These are phyloP conservation scores for Ophion costatus DNA, from an alignment of 2,888 invertebrate genomes.

Conservation along the genomic window DNA sequence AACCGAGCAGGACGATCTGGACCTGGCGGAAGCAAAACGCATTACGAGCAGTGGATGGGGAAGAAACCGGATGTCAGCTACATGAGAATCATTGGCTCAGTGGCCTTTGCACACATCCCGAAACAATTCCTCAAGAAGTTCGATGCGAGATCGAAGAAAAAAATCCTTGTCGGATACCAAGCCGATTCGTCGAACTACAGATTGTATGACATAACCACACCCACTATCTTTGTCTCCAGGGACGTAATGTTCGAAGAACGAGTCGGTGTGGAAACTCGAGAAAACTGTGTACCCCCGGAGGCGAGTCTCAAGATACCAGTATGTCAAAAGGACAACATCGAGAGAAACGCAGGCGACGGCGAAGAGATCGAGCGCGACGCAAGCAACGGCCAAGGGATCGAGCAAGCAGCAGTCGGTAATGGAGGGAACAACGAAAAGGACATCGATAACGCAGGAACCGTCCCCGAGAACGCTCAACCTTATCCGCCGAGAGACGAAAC, in stretches of 20 bases:
- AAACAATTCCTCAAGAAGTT: too few species aligned
- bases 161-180: background rate
- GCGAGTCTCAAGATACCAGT: background rate
- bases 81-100: background rate
- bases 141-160: background rate
- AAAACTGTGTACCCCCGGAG: background rate
- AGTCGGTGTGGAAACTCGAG: background rate
- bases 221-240: background rate
- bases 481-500: too few species aligned
- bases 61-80: background rate
- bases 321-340: background rate
- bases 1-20: background rate
- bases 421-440: background rate
- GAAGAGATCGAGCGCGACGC: too few species aligned
- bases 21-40: background rate
- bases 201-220: background rate
- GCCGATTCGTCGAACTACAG: conserved; percentile 2
- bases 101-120: background rate
- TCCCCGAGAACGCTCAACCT: background rate
- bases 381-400: too few species aligned
- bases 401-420: background rate
- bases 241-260: background rate
- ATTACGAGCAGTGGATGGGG: background rate
- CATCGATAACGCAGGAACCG: background rate
- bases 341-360: too few species aligned